Conservation (phyloP, 2,888 invertebrate genomes). For the Linnaemya vulpina region DNA sequence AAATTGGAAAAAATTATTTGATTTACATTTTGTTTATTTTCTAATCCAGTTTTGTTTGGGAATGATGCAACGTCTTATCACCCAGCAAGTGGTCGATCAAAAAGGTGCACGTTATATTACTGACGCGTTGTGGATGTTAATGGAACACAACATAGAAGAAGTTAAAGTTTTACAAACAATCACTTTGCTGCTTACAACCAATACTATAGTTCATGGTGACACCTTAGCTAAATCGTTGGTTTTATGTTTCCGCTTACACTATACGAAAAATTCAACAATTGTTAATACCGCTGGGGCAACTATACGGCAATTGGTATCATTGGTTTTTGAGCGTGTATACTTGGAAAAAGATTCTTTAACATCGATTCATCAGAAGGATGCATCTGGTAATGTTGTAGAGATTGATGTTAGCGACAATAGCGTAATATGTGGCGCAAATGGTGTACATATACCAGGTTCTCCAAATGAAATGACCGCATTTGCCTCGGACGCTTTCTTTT, state of each 20-base stretch:
- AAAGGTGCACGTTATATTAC: conserved; percentile 97
- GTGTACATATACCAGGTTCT: conserved; percentile 60
- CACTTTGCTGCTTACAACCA: conserved; percentile 96
- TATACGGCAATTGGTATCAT: conserved; percentile 95
- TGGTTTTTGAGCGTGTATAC: conserved; percentile 93
- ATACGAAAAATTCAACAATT: conserved; percentile 96
- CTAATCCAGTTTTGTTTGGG: conserved; percentile 91
- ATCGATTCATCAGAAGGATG: conserved; percentile 74
- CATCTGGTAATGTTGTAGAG: conserved; percentile 70
- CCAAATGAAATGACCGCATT: conserved; percentile 90
- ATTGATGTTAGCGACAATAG: conserved; percentile 64
- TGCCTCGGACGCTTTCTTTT: conserved; percentile 96
- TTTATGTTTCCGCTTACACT: conserved; percentile 97
- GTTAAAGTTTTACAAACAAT: conserved; percentile 98
- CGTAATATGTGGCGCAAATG: conserved; percentile 73
- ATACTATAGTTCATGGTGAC: conserved; percentile 96
- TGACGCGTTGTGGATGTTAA: conserved; percentile 95
- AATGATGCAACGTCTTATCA: conserved; percentile 96
- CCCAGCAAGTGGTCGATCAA: conserved; percentile 93
- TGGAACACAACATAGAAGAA: conserved; percentile 97
- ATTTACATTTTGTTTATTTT: conserved; percentile 35
- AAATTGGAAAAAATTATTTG: background rate
- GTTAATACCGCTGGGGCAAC: conserved; percentile 99
- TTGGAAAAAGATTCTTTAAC: conserved; percentile 78
- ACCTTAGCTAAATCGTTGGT: conserved; percentile 96